Evolutionary conservation across 2,113 vertebrate species (phyloP).

Genomic region (Brachypteracias leptosomus): DNA sequence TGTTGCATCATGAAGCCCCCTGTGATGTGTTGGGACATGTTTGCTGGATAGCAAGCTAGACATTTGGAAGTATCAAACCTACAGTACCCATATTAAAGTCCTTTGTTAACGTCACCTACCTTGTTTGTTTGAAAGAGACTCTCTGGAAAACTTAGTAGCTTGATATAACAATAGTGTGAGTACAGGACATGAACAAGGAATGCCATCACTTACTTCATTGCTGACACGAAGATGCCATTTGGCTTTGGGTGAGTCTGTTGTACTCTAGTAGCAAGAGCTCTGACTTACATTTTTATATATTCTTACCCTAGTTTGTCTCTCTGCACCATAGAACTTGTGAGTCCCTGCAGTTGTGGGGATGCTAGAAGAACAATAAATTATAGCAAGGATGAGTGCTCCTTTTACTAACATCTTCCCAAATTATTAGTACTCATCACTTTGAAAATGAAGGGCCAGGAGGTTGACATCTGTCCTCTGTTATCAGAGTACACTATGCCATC

Average conservation of each 20-base stretch:
- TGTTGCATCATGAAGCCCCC: background rate
- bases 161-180: background rate
- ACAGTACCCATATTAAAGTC: background rate
- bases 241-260: background rate
- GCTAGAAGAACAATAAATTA: background rate
- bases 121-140: background rate
- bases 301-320: background rate
- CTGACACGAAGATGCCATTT: background rate
- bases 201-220: background rate
- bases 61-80: background rate
- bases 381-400: background rate
- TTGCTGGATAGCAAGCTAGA: background rate
- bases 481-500: background rate
- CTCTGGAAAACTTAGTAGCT: background rate
- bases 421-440: background rate
- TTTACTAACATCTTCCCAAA: background rate
- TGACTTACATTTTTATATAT: background rate
- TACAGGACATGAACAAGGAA: background rate
- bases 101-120: background rate
- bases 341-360: background rate
- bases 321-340: background rate
- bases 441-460: background rate
- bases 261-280: background rate
- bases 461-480: background rate
- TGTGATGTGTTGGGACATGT: background rate